Conservation (phyloP, 1,140 invertebrate species). For the Drosophila lini region DNA sequence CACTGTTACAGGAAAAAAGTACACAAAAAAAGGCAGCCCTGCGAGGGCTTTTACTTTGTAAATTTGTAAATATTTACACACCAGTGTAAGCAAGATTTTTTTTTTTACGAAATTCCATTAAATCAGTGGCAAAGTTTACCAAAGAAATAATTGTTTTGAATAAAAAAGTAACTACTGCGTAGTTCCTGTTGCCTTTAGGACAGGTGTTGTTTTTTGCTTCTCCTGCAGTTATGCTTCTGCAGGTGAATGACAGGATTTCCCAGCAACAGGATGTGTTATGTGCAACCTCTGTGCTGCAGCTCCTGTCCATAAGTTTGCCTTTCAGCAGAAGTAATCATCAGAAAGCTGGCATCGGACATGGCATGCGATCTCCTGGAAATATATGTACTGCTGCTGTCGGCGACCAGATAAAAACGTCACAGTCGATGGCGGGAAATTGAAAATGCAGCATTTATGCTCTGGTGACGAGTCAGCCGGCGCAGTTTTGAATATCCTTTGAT, state of each 20-base stretch:
- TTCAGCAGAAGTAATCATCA: constrained; percentile 51
- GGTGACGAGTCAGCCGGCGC: constrained; percentile 18
- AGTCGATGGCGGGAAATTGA: constrained; percentile 43
- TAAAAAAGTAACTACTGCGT: background rate
- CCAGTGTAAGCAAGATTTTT: constrained; percentile 18
- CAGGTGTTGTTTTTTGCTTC: constrained; percentile 5
- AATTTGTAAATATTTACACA: constrained; percentile 31
- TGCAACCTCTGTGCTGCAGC: constrained; percentile 1
- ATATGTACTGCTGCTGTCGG: constrained; percentile 23
- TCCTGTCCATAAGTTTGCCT: constrained; percentile 37
- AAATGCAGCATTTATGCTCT: constrained; percentile 3
- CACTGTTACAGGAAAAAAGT: background rate
- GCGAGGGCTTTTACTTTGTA: constrained; percentile 27
- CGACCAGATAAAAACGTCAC: constrained; percentile 60
- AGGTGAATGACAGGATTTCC: background rate
- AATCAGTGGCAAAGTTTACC: constrained; percentile 16
- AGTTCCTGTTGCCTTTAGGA: constrained; percentile 4
- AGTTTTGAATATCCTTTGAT: constrained; percentile 4
- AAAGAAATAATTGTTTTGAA: constrained; percentile 18
- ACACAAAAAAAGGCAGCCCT: constrained; percentile 2
- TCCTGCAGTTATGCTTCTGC: constrained; percentile 1
- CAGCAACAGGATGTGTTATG: constrained; percentile 12
- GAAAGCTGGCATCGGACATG: constrained; percentile 51
- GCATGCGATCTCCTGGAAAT: constrained; percentile 39
- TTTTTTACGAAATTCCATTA: constrained; percentile 30